Evolutionary conservation across 2,888 invertebrate genomes (phyloP), one percentile per base, ranked within the genome.

Genomic region (Rhagonycha fulva): DNA sequence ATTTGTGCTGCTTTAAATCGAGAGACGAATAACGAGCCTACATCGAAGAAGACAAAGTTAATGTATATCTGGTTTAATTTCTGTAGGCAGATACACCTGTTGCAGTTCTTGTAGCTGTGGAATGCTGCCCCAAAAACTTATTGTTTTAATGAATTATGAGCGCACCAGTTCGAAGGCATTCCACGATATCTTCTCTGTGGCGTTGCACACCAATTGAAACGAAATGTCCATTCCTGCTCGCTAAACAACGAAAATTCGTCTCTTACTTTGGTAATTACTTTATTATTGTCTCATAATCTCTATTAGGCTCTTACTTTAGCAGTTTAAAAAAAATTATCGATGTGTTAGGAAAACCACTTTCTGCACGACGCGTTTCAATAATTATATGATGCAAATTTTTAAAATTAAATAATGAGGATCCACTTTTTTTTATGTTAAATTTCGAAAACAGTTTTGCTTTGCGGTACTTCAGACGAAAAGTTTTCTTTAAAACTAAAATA

Each of bases 91-190:
- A 71, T 78, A 71, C 78, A 76, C 78, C 78, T 78, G 75, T 74
- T 78, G 75, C 71, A 78, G 62, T 76, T 77, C 75, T 75, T 75
- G 62, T 63, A 72, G 74, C 78, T 72, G 67, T 72, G 78, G 78
- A 78, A 78, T 78, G 78, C 76, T 63, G 76, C 70, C 74, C 68
- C 69, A 74, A 63, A 32, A 77, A 77, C 74, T 78, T 78, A 78
- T 78, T 76, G 76, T 78, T 78, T 78, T 76, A 78, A 78, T 78
- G 78, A 78, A 76, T 76, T 76, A 74, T 68, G 78, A 74, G 69
- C 63, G 24, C 26, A 72, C 71, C 74, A 60, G 74, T 74, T 70
- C 76, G 24, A 68, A 74, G 63, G 72, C 60, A 69, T 47, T 63
- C 63, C 47, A 68, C 61, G 62, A 63, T 47, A 32, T 7, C 62